Conservation (phyloP, 2,888 invertebrate species). For the Trachelus tabidus region DNA sequence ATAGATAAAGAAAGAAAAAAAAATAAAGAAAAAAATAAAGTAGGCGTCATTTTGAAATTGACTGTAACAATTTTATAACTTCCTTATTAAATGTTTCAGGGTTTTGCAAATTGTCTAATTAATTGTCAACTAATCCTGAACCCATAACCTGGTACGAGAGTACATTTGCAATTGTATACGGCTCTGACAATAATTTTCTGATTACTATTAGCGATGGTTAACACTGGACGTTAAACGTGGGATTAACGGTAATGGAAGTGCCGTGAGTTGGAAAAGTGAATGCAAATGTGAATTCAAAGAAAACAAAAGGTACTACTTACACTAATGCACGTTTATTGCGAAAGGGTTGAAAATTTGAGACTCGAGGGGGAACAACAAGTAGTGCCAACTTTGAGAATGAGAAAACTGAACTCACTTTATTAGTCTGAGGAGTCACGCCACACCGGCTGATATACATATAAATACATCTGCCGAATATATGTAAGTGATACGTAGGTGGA, state of each 20-base stretch:
- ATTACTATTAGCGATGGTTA: background rate
- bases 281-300: background rate
- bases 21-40: too few species aligned
- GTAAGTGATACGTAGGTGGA: background rate
- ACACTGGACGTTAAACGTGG: background rate
- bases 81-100: background rate
- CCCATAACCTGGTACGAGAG: background rate
- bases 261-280: background rate
- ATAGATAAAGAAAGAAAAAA: too few species aligned
- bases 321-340: background rate
- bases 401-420: background rate
- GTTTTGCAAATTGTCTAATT: background rate
- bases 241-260: background rate
- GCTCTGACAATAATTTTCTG: background rate
- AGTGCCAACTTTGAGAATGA: background rate
- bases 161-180: background rate
- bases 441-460: background rate
- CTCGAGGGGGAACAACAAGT: background rate
- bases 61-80: background rate
- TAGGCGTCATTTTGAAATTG: background rate
- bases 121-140: background rate
- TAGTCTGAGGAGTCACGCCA: background rate
- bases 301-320: background rate
- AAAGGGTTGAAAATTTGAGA: background rate
- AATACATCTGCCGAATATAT: too few species aligned